Percentiles rank a stretch among this genome's conserved stretches.
Conservation (phyloP, 2,888 invertebrate genomes). For the Lordiphosa andalusiaca region DNA sequence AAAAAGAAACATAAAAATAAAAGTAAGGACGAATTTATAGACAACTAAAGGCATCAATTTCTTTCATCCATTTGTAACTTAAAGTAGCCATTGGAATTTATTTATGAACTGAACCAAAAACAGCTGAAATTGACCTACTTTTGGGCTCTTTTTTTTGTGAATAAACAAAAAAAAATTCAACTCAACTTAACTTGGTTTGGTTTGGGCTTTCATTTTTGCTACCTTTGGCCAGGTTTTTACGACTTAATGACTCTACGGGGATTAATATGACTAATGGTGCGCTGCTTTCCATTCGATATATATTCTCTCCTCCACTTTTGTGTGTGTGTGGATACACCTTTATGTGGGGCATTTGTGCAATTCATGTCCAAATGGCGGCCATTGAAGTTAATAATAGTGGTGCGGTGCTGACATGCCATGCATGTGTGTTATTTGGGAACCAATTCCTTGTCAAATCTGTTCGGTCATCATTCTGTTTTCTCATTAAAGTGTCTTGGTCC, state of each 20-base stretch:
- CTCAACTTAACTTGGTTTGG: no score
- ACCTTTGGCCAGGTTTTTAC: conserved; percentile 61
- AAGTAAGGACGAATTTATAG: no score
- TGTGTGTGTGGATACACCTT: no score
- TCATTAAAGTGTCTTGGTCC: no score
- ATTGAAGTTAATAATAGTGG: conserved; percentile 43
- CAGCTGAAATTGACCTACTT: conserved; percentile 33
- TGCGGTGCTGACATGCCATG: conserved; percentile 71
- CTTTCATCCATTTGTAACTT: conserved; percentile 12
- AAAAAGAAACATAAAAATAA: no score
- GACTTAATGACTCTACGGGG: conserved; percentile 74
- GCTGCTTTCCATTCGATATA: conserved; percentile 57
- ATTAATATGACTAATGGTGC: conserved; percentile 74
- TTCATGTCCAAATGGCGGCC: conserved; percentile 55
- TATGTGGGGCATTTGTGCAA: conserved; percentile 59
- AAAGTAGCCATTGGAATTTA: conserved; percentile 18
- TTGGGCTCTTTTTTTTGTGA: no score
- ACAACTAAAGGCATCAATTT: no score
- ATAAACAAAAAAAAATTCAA: conserved; percentile 20
- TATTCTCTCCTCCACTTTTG: no score
- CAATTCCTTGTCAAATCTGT: no score
- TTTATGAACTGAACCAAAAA: no score
- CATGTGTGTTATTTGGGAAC: conserved; percentile 7
- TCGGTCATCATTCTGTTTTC: no score
- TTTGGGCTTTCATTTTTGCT: conserved; percentile 29